phyloP scores from a whole-genome alignment of 2,113 vertebrate species.

The Gobio gobio region DNA sequence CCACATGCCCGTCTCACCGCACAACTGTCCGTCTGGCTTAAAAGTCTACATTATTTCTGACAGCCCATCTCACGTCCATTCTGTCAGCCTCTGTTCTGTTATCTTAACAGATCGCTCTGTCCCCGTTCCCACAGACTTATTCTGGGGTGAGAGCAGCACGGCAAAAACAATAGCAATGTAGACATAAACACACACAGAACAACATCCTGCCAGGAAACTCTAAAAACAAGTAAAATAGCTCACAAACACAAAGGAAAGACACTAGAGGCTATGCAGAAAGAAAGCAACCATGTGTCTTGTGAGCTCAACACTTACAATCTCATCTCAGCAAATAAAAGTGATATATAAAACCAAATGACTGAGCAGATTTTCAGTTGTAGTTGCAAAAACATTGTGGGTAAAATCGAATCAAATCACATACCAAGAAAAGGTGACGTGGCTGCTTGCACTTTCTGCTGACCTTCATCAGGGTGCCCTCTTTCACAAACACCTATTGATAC shows the following conservation, averaged over 20 bases:
- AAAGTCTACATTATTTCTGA: constrained; percentile 32
- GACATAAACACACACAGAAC: constrained; percentile 45
- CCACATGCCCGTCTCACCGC: background rate
- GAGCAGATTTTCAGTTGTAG: background rate
- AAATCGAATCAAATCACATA: constrained; percentile 66
- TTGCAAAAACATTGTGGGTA: background rate
- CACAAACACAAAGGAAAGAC: constrained; percentile 46
- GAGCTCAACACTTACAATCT: background rate
- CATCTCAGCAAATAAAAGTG: constrained; percentile 24
- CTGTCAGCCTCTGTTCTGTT: constrained; percentile 16
- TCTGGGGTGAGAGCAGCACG: constrained; percentile 15
- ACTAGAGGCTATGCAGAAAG: constrained; percentile 30
- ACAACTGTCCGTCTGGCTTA: background rate
- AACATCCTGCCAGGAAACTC: constrained; percentile 59
- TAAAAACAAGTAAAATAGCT: constrained; percentile 48
- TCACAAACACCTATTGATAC: constrained; percentile 86
- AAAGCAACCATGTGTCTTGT: constrained; percentile 12
- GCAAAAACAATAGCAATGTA: constrained; percentile 34
- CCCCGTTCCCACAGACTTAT: constrained; percentile 40
- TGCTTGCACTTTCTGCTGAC: constrained; percentile 87
- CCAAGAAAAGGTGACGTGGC: constrained; percentile 95
- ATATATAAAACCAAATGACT: background rate
- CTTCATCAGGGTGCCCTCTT: constrained; percentile 96
- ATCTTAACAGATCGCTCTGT: constrained; percentile 10
- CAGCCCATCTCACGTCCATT: background rate